Conservation (phyloP, 2,113 vertebrate species). For the Trachemys scripta region DNA sequence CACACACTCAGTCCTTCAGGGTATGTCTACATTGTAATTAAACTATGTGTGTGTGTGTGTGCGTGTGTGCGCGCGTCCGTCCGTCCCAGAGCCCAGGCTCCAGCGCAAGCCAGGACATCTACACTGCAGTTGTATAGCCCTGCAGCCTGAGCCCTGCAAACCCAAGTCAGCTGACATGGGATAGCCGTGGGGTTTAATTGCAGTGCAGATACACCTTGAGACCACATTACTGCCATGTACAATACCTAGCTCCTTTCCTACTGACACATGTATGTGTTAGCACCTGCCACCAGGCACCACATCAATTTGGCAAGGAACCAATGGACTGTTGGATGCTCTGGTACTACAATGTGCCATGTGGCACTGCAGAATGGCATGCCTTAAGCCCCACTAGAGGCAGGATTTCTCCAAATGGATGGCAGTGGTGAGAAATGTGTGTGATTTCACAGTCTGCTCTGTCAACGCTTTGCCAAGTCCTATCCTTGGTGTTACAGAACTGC, state of each 20-base stretch:
- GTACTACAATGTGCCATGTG: neutral
- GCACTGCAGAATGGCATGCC: neutral
- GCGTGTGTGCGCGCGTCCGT: no score
- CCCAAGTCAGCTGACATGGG: no score
- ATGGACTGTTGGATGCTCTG: neutral
- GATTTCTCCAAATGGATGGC: neutral
- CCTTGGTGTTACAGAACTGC: conserved; percentile 32
- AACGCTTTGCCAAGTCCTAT: conserved; percentile 25
- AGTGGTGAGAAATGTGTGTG: neutral
- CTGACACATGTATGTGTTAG: neutral
- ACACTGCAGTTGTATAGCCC: no score
- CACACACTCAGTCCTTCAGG: neutral
- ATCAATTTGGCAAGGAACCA: neutral
- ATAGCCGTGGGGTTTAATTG: no score
- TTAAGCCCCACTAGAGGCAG: neutral
- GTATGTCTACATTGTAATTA: neutral
- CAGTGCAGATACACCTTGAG: neutral
- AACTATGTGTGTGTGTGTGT: no score
- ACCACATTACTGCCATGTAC: neutral
- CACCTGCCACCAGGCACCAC: neutral
- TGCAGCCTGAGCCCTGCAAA: no score
- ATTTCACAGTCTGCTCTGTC: conserved; percentile 56
- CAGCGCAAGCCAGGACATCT: no score
- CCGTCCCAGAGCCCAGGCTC: no score
- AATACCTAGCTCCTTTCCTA: neutral